A percentile compares a stretch with the other conserved stretches of the same genome.
These are phyloP conservation scores for Phainopepla nitens DNA, from an alignment of 2,113 vertebrate species.

Conservation along the genomic window DNA sequence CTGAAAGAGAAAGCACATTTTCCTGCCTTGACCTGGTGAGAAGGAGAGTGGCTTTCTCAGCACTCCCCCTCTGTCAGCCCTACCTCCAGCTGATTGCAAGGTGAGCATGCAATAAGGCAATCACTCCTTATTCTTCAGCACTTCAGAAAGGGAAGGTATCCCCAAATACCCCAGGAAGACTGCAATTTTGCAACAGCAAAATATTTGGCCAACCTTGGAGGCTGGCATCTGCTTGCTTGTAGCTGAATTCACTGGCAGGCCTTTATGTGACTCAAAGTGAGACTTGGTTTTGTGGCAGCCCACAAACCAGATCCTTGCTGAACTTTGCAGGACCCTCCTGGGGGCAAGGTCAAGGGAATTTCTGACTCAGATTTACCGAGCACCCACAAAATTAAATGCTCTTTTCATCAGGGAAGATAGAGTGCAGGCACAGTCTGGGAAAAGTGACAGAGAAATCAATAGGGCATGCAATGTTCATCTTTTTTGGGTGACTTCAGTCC, in stretches of 20 bases:
- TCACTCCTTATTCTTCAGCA: background rate
- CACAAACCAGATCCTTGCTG: background rate
- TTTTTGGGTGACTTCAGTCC: background rate
- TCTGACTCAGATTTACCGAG: background rate
- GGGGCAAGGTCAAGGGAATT: background rate
- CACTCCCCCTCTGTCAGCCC: background rate
- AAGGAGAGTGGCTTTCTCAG: background rate
- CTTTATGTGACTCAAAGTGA: background rate
- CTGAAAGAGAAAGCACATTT: background rate
- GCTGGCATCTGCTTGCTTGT: background rate
- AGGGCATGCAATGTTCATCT: background rate
- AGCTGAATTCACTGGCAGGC: background rate
- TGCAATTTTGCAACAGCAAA: background rate
- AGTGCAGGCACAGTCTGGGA: background rate
- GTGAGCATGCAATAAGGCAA: background rate
- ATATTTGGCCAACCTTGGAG: background rate
- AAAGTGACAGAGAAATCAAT: background rate
- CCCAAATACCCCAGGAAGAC: background rate
- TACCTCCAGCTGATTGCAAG: background rate
- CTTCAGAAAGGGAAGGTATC: background rate
- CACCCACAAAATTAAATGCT: background rate
- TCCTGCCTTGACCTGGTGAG: background rate
- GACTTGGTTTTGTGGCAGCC: background rate
- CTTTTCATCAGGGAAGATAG: background rate
- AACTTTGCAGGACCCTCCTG: background rate